A percentile compares a stretch with the other conserved stretches of the same genome.
Conservation (phyloP, 64 coral and sea anemone genomes). For the Montipora sp. region DNA sequence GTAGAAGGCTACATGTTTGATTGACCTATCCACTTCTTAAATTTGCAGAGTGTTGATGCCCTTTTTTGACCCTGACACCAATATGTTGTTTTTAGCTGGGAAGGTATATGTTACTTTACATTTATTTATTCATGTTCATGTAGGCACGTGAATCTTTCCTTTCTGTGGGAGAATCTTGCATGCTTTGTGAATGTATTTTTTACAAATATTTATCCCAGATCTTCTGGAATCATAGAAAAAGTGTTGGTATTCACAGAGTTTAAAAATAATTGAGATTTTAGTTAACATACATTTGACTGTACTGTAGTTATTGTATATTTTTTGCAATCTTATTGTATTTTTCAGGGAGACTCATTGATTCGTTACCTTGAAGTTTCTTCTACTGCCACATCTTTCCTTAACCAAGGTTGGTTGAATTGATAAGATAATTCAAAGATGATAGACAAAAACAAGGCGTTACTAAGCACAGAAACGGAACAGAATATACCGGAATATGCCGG, state of each 20-base stretch:
- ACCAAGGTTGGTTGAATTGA: neutral
- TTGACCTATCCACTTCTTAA: neutral
- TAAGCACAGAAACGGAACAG: too few species aligned
- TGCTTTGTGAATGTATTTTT: too few species aligned
- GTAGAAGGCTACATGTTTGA: neutral
- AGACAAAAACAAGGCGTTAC: neutral
- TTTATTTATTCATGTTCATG: neutral
- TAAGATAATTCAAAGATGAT: neutral
- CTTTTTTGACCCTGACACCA: constrained; percentile 95
- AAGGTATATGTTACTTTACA: constrained; percentile 64
- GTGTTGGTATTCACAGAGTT: too few species aligned
- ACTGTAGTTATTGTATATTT: neutral
- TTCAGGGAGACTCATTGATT: constrained; percentile 19
- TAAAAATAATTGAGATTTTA: too few species aligned
- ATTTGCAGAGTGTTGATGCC: constrained; percentile 77
- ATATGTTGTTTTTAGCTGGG: constrained; percentile 85
- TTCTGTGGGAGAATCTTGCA: too few species aligned
- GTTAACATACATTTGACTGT: too few species aligned
- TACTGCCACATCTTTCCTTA: constrained; percentile 22
- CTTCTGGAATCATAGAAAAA: too few species aligned
- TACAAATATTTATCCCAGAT: too few species aligned
- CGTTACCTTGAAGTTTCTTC: constrained; percentile 14
- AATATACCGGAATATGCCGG: too few species aligned
- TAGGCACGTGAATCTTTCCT: too few species aligned
- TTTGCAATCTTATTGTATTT: neutral